These are phyloP conservation scores for Oligia fasciuncula DNA, from an alignment of 2,888 invertebrate species.

Conservation along the genomic window DNA sequence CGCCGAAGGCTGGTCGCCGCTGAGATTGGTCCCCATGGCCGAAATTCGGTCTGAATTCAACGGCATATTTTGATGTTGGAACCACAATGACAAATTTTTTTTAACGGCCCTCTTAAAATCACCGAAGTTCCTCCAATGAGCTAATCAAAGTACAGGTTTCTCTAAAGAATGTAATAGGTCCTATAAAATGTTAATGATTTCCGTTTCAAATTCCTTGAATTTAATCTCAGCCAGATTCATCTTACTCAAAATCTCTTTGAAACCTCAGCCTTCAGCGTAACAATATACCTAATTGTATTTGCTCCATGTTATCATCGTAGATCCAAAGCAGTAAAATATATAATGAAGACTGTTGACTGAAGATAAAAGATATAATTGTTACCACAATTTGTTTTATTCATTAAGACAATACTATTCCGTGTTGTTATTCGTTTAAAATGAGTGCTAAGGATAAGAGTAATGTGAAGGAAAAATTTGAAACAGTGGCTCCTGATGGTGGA, in stretches of 20 bases:
- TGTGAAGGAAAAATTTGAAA: constrained; percentile 71
- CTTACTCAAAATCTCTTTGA: constrained; percentile 20
- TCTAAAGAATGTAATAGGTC: not conserved
- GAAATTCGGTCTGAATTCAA: not conserved
- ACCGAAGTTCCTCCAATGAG: too few species aligned
- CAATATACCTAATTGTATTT: constrained; percentile 36
- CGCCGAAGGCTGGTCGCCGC: not conserved
- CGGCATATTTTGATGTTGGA: not conserved
- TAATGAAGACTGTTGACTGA: constrained; percentile 53
- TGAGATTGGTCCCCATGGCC: not conserved
- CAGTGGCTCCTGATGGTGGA: constrained; percentile 91
- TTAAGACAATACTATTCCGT: constrained; percentile 20
- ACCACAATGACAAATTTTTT: not conserved
- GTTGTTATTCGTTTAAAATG: constrained; percentile 63
- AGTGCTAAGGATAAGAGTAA: constrained; percentile 61
- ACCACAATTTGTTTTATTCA: constrained; percentile 49
- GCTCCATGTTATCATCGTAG: constrained; percentile 44
- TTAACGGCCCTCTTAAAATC: too few species aligned
- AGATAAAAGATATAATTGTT: constrained; percentile 62
- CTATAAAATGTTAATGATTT: not conserved
- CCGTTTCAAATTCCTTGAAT: not conserved
- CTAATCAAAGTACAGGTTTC: not conserved
- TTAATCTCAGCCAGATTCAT: constrained; percentile 5
- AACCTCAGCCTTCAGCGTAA: constrained; percentile 18
- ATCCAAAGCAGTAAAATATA: constrained; percentile 50